Base-by-base conservation (phyloP, 2,797 vertebrate species). In the Melanotaenia parkinsoni region DNA sequence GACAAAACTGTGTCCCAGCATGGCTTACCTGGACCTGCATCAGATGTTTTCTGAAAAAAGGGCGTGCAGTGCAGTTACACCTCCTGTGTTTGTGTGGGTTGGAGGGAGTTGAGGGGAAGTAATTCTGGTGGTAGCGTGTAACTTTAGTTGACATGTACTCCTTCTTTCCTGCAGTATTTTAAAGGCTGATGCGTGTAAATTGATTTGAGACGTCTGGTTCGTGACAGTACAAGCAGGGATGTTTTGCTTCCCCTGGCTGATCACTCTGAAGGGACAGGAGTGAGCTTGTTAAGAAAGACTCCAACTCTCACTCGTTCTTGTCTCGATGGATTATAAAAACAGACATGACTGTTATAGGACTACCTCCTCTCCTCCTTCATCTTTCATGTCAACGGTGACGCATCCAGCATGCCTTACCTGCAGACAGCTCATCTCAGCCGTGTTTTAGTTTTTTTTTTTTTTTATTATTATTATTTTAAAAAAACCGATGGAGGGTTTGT, bases 271-370 rank as follows among this genome's bases (percentile, higher is more conserved):
- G 43, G 4, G 43, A 50, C 0, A 20, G 4, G 60, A 24, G 70
- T 18, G 60, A 69, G 60, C 54, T 70, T 2, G 57, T 67, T 66
- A 10, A 51, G 73, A 59, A 61, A 67, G 30, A 60, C 43, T 20
- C 10, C 28, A 30, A 70, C 38, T 59, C 28, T 56, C 13, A 35
- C 62, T 72, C 9, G 20, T 58, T 56, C 74, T 43, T 62, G 53
- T 88, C 80, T 71, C 51, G 13, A 69, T 50, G 70, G 75, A 83
- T 65, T 62, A 70, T 76, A 65, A 60, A 56, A 79, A 65, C 62
- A 75, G 70, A 82, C 75, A 81, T 70, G 87, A 91, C 90, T 89
- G 88, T 90, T 91, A 82, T 67, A 64, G 85, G 86, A 89, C 88
- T 89, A 88, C 88, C 84, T 90, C 87, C 90, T 82, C 84, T 82